A percentile compares a stretch with the other conserved stretches of the same genome.
Conservation (phyloP, 2,888 invertebrate species). For the Oligia latruncula region DNA sequence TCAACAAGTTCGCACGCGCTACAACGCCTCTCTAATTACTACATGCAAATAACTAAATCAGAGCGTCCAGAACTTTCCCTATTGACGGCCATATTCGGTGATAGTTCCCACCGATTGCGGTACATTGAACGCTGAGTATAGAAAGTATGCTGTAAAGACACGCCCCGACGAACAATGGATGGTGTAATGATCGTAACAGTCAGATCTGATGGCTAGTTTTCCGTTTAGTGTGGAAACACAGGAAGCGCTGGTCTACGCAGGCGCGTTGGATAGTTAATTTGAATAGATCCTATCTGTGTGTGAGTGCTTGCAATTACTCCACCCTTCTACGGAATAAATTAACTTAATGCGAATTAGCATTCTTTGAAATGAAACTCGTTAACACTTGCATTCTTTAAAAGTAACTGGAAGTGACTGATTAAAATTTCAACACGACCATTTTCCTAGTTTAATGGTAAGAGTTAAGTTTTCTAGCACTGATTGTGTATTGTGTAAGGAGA, state of each 20-base stretch:
- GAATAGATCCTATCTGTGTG: constrained; percentile 59
- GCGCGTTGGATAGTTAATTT: constrained; percentile 49
- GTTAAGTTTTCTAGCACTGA: not conserved
- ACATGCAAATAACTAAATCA: constrained; percentile 59
- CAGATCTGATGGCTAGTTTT: constrained; percentile 71
- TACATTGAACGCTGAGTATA: constrained; percentile 68
- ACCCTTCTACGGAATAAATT: constrained; percentile 44
- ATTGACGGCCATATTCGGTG: constrained; percentile 70
- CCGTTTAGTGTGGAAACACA: constrained; percentile 62
- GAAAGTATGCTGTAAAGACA: constrained; percentile 77
- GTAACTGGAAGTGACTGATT: not conserved
- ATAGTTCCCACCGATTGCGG: constrained; percentile 76
- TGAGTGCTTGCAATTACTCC: constrained; percentile 45
- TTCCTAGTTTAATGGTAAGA: not conserved
- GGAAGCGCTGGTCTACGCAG: constrained; percentile 49
- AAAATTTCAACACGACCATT: not conserved
- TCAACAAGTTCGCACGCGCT: constrained; percentile 49
- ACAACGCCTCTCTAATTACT: constrained; percentile 51
- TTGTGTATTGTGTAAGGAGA: not conserved
- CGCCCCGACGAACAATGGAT: constrained; percentile 78
- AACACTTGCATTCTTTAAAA: constrained; percentile 19
- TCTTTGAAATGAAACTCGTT: constrained; percentile 11
- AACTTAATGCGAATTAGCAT: constrained; percentile 26
- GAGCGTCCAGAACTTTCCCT: constrained; percentile 62
- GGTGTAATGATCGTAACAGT: constrained; percentile 80